Evolutionary conservation across 2,113 vertebrate genomes (phyloP), one percentile per base, ranked within the genome.

Genomic region (Coptodon rendalli): DNA sequence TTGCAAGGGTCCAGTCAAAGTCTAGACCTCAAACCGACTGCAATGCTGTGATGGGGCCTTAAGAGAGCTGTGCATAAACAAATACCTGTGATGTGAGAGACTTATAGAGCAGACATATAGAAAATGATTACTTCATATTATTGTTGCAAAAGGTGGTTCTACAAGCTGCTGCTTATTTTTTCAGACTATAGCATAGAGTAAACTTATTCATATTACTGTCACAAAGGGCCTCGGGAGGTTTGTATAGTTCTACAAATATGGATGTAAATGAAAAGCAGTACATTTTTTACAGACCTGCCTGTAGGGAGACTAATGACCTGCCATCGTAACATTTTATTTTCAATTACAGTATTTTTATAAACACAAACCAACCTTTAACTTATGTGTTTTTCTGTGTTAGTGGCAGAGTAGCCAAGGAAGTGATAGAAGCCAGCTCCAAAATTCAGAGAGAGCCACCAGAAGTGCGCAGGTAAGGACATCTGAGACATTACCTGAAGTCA

Each of bases 401-500:
- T 71, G 99, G 99, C 80, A 97, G 97, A 96, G 99, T 99, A 85
- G 98, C 98, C 85, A 99, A 99, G 96, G 99, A 99, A 89, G 99
- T 98, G 81, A 98, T 99, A 52, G 99, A 99, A 87, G 99, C 98
- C 86, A 99, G 99, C 91, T 98, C 98, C 59, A 99, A 98, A 96
- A 99, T 99, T 92, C 97, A 98, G 95, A 97, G 99, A 85, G 98
- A 99, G 34, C 98, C 98, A 19, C 99, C 99, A 2, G 97, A 97
- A 91, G 97, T 99, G 63, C 95, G 97, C 94, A 98, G 98, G 99
- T 99, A 94, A 95, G 91, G 29, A 34, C 14, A 81, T 84, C 14
- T 31, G 12, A 36, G 3, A 63, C 29, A 59, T 66, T 29, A 52
- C 43, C 63, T 76, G 40, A 13, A 76, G 14, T 82, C 19, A 6